Conservation (phyloP, 2,113 vertebrate genomes). For the Microcebus griseorufus region DNA sequence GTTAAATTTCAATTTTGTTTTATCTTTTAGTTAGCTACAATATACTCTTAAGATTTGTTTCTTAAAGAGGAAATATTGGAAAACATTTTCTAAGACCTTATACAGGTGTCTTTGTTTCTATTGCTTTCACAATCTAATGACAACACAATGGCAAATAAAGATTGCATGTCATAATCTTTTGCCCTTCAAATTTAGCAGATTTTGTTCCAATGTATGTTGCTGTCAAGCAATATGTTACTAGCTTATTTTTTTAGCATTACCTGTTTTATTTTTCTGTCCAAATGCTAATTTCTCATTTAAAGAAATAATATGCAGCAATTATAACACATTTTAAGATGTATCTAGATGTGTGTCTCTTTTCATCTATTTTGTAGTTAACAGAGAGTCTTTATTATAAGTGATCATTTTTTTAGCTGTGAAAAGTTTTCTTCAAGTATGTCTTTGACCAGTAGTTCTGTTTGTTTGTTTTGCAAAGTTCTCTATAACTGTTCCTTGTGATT, state of each 20-base stretch:
- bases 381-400: background rate
- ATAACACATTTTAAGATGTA: background rate
- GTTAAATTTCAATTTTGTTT: constrained; percentile 13
- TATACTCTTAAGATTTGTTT: background rate
- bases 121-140: background rate
- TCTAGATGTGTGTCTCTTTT: background rate
- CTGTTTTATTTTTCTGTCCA: constrained; percentile 8
- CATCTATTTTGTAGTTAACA: background rate
- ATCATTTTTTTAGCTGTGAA: background rate
- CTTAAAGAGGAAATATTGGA: background rate
- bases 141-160: background rate
- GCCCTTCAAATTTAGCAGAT: background rate
- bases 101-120: background rate
- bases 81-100: background rate
- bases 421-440: background rate
- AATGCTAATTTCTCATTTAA: background rate
- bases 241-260: background rate
- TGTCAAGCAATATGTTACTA: background rate
- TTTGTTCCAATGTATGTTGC: background rate
- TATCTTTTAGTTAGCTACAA: background rate
- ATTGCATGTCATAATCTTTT: background rate
- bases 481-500: background rate
- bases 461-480: background rate
- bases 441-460: background rate
- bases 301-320: background rate